A percentile compares a stretch with the other conserved stretches of the same genome.
Conservation (phyloP, 2,797 vertebrate species). For the Eleutherodactylus coqui region DNA sequence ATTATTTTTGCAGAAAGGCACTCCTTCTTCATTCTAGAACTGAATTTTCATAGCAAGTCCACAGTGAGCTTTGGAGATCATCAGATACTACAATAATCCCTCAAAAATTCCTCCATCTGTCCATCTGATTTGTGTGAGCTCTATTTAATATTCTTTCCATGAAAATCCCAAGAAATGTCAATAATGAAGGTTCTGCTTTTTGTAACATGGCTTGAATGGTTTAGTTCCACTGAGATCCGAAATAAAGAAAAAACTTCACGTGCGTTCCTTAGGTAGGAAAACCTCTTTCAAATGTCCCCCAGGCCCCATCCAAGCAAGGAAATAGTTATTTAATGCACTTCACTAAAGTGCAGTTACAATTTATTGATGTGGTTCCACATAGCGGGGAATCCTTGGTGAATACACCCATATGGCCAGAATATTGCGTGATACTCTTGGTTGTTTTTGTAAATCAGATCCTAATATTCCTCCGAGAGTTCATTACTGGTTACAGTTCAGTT, state of each 20-base stretch:
- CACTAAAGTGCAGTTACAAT: slow-evolving; percentile 55
- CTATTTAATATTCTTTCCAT: not conserved
- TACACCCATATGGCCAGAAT: slow-evolving; percentile 57
- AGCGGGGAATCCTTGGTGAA: slow-evolving; percentile 39
- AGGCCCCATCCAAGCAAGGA: slow-evolving; percentile 6
- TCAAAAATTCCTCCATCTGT: not conserved
- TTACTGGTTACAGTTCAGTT: slow-evolving; percentile 55
- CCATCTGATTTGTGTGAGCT: not conserved
- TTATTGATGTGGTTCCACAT: slow-evolving; percentile 45
- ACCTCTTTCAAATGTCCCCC: slow-evolving; percentile 48
- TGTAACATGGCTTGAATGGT: slow-evolving; percentile 35
- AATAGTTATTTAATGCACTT: slow-evolving; percentile 45
- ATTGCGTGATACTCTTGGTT: slow-evolving; percentile 17
- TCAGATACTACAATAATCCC: not conserved
- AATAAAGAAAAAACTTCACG: slow-evolving; percentile 21
- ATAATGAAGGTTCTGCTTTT: not conserved
- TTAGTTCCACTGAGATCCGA: slow-evolving; percentile 28
- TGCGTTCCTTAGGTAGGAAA: slow-evolving; percentile 33
- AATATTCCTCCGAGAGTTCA: slow-evolving; percentile 58
- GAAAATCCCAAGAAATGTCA: not conserved
- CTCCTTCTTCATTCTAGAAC: not conserved
- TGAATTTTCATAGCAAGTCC: not conserved
- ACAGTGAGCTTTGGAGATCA: not conserved
- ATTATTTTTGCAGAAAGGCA: not conserved
- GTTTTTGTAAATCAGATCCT: slow-evolving; percentile 34